Base-by-base conservation (phyloP, 1,140 invertebrate species). In the Cyrtorhinus lividipennis region DNA sequence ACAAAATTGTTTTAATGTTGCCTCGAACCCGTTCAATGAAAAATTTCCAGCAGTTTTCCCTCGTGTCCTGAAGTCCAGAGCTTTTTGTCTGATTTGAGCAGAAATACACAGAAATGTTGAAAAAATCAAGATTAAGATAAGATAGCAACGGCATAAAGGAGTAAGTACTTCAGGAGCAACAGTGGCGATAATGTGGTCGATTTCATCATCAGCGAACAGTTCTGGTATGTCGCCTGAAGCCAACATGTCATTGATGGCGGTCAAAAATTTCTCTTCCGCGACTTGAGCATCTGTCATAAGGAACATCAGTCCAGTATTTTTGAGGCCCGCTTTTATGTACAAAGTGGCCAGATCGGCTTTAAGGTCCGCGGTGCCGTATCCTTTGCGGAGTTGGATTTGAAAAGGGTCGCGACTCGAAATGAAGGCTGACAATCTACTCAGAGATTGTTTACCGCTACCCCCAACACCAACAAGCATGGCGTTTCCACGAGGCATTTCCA, bases 21-120 rank as follows among this genome's bases (percentile, higher is more conserved):
- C 75, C 77, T 59, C 90, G 79, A 12, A 95, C 91, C 71, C 88
- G 82, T 67, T 94, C 88, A 66, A 98, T 94, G 71, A 95, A 97
- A 75, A 91, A 93, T 71, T 85, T 87, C 93, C 93, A 98, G 71
- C 92, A 95, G 70, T 93, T 95, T 71, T 97, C 93, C 66, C 84
- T 80, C 0, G 88, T 88, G 73, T 96, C 93, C 62, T 83, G 75
- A 60, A 92, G 76, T 8, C 92, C 94, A 2, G 81, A 74, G 57
- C 79, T 81, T 79, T 87, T 92, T 62, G 80, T 77, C 79, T 81
- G 60, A n/a, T n/a, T n/a, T n/a, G n/a, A n/a, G n/a, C n/a, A n/a
- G n/a, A 56, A 68, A 66, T 45, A 57, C 45, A 61, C 5, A 8
- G 24, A 24, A 59, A 59, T 12, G 18, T n/a, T n/a, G n/a, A n/a